Percentiles rank a stretch among this genome's conserved stretches.
Conservation (phyloP, 2,888 invertebrate species). For the Lycophotia porphyrea region DNA sequence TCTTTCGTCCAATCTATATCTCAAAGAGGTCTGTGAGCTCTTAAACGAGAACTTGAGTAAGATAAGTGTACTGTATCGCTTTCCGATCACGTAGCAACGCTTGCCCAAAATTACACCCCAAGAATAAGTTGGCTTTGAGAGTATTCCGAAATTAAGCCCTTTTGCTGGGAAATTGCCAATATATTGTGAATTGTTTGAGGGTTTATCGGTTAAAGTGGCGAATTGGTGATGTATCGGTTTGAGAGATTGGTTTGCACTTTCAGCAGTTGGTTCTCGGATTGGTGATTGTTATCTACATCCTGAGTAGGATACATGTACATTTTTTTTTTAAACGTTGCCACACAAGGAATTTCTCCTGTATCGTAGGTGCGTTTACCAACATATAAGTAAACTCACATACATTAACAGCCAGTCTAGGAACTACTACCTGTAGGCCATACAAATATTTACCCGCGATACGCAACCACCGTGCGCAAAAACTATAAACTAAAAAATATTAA, state of each 20-base stretch:
- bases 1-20: constrained; percentile 45
- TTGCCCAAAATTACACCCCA: constrained; percentile 72
- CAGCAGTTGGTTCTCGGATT: neutral
- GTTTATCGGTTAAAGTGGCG: neutral
- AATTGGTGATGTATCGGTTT: neutral
- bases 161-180: constrained; percentile 30
- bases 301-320: too few relatives aligned
- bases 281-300: neutral
- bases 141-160: constrained; percentile 46
- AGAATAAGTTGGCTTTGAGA: constrained; percentile 49
- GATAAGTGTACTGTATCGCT: constrained; percentile 68
- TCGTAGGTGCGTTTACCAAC: neutral
- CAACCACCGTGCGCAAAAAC: too few relatives aligned
- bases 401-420: neutral
- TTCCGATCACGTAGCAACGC: constrained; percentile 78
- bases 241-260: neutral
- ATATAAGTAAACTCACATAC: neutral
- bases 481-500: neutral
- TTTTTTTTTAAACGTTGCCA: too few relatives aligned
- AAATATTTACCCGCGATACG: neutral
- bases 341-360: neutral
- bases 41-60: constrained; percentile 46
- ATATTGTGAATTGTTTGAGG: constrained; percentile 15
- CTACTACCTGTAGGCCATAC: neutral
- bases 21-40: constrained; percentile 38